phyloP scores from a whole-genome alignment of 1,140 invertebrate species.

The Condylostylus longicornis region DNA sequence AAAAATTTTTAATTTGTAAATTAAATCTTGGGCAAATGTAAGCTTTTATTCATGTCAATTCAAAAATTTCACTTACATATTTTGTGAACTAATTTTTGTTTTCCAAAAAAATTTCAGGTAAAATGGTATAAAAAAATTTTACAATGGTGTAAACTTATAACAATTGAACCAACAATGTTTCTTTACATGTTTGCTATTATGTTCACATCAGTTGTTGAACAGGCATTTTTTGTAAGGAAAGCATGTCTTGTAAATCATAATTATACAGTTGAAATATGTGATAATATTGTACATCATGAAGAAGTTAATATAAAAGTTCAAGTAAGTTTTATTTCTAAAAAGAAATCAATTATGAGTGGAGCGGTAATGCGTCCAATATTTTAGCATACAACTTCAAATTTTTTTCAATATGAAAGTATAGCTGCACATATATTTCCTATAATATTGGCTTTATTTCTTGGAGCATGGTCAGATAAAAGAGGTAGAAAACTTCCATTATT shows the following conservation, averaged over 20 bases:
- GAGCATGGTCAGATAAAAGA: conserved; percentile 55
- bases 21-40: too few species aligned
- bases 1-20: too few species aligned
- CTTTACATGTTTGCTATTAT: conserved; percentile 68
- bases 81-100: too few species aligned
- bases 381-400: conserved; percentile 50
- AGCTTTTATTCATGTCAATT: too few species aligned
- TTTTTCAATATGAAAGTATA: conserved; percentile 59
- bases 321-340: too few species aligned
- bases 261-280: conserved; percentile 45
- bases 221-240: conserved; percentile 56
- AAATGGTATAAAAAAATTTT: too few species aligned
- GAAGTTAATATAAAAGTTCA: conserved; percentile 46
- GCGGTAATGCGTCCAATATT: conserved; percentile 10
- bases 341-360: too few species aligned
- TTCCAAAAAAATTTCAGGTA: too few species aligned
- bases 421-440: conserved; percentile 52
- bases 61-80: too few species aligned
- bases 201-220: conserved; percentile 60
- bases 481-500: conserved; percentile 48
- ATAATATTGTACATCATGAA: conserved; percentile 37
- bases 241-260: conserved; percentile 53
- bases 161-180: conserved; percentile 62
- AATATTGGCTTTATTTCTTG: conserved; percentile 56
- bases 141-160: conserved; percentile 25